Conservation (phyloP, 2,797 vertebrate genomes). For the Oceanodroma leucorhoa region DNA sequence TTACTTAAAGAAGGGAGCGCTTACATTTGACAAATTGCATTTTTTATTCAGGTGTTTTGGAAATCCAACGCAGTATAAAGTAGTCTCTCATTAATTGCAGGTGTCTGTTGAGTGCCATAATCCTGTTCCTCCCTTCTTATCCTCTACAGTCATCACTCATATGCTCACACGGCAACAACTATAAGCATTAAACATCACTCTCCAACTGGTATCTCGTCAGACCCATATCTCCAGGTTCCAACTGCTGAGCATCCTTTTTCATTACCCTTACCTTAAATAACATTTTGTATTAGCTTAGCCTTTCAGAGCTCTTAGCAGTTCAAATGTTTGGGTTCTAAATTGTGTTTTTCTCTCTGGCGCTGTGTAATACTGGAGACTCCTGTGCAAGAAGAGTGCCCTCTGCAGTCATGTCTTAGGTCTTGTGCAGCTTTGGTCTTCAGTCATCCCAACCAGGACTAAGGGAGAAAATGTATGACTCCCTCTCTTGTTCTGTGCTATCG, state of each 20-base stretch:
- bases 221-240: neutral
- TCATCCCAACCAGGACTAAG: neutral
- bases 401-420: neutral
- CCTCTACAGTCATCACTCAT: neutral
- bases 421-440: neutral
- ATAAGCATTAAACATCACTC: neutral
- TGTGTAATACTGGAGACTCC: neutral
- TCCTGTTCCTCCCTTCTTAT: neutral
- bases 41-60: neutral
- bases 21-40: neutral
- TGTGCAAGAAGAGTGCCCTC: neutral
- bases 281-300: neutral
- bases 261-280: neutral
- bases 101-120: neutral
- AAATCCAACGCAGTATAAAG: neutral
- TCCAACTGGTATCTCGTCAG: neutral
- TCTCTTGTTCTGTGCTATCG: neutral
- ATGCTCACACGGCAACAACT: neutral
- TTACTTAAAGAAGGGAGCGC: neutral
- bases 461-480: neutral
- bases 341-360: neutral
- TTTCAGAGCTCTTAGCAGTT: neutral
- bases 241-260: neutral
- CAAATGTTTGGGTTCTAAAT: neutral
- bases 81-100: neutral